These are phyloP conservation scores for Macrosteles quadrilineatus DNA, from an alignment of 1,140 invertebrate species.

Conservation along the genomic window DNA sequence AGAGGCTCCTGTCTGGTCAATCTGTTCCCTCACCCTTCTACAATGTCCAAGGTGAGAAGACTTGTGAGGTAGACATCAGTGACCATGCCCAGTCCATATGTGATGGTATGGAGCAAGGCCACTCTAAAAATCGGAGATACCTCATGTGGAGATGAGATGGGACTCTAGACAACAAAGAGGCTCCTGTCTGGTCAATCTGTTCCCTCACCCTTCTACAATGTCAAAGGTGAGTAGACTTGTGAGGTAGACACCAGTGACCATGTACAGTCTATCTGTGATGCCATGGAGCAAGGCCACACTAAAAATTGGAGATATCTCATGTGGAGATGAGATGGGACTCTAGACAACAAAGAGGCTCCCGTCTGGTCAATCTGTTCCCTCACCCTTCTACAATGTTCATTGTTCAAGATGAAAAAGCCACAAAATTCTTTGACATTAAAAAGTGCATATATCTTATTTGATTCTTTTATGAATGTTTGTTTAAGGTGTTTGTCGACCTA, in stretches of 20 bases:
- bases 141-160: slow-evolving; percentile 77
- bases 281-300: neutral
- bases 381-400: too few species aligned
- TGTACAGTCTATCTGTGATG: neutral
- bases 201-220: slow-evolving; percentile 74
- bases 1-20: slow-evolving; percentile 71
- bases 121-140: too few species aligned
- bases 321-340: neutral
- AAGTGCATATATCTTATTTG: too few species aligned
- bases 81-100: slow-evolving; percentile 88
- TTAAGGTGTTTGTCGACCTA: slow-evolving; percentile 70
- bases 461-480: too few species aligned
- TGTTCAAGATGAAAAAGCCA: too few species aligned
- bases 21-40: slow-evolving; percentile 76
- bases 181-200: too few species aligned
- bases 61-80: too few species aligned
- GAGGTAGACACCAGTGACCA: too few species aligned
- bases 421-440: too few species aligned
- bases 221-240: too few species aligned
- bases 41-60: slow-evolving; percentile 66
- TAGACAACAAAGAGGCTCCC: neutral
- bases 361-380: too few species aligned
- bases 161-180: slow-evolving; percentile 59
- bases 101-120: slow-evolving; percentile 83
- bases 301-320: too few species aligned